Evolutionary conservation across 2,113 vertebrate species (phyloP), one percentile per base, ranked within the genome.

Genomic region (Axis porcinus): DNA sequence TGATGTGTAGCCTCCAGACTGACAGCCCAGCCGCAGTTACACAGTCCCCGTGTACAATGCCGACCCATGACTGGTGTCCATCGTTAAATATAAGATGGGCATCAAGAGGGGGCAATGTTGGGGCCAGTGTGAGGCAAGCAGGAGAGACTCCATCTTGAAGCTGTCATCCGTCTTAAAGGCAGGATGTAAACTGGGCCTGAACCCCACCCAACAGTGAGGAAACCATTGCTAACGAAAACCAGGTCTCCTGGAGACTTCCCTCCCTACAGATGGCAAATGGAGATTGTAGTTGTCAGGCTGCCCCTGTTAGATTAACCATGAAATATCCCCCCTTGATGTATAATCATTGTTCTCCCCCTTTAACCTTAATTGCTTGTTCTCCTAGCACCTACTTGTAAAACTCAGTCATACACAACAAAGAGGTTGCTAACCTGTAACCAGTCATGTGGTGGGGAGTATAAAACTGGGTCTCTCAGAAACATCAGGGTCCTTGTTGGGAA

Each of bases 21-120:
- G 67, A 70, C n/a, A 70, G 10, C n/a, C n/a, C 10, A 12, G 19
- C 67, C 12, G 67, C 67, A 40, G n/a, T 70, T 70, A 70, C 10
- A 23, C 0, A 70, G n/a, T 23, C 10, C 67, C n/a, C 1, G 5
- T 3, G 19, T 23, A 6, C 67, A 23, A 3, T 12, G 6, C n/a
- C n/a, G 36, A 3, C 10, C 67, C 67, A 6, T 23, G n/a, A 70
- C 67, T 70, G n/a, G 36, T 23, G 19, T n/a, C 67, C 67, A 3
- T 70, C 10, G 0, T 3, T 40, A 40, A 70, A 70, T n/a, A n/a
- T 19, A 67, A 67, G 33, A 70, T 70, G 67, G 36, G n/a, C 5
- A 21, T 40, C 67, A 70, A 40, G 67, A 70, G 9, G n/a, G 10
- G 19, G 10, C 17, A 40, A 12, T 70, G 67, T 6, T 40, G 67